A percentile compares a stretch with the other conserved stretches of the same genome.
These are phyloP conservation scores for Prionace glauca DNA, from an alignment of 2,797 vertebrate genomes.

Conservation along the genomic window DNA sequence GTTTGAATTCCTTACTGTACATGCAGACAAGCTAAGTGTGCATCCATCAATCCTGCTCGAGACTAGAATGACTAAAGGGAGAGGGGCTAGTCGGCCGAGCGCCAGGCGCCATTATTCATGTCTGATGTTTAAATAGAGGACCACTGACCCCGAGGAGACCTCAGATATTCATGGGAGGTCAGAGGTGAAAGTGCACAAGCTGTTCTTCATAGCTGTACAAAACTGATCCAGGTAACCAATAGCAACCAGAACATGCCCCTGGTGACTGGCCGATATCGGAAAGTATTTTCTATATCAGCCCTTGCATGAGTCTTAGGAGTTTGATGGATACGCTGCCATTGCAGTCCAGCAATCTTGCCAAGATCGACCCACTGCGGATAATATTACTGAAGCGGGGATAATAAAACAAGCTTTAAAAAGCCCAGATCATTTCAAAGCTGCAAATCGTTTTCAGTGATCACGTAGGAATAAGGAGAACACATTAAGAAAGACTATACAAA, in stretches of 20 bases:
- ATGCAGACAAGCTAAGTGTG: constrained; percentile 52
- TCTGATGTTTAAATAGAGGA: constrained; percentile 56
- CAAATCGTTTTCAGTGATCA: background rate
- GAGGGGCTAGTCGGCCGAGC: constrained; percentile 50
- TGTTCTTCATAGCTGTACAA: constrained; percentile 57
- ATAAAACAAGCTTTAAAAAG: background rate
- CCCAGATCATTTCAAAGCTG: background rate
- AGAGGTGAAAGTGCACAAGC: constrained; percentile 59
- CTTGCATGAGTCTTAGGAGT: constrained; percentile 43
- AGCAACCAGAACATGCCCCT: constrained; percentile 53
- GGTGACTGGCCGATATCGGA: constrained; percentile 48
- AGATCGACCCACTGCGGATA: background rate
- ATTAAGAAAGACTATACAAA: background rate
- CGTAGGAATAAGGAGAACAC: background rate
- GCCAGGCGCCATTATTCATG: constrained; percentile 57
- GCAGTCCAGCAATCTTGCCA: constrained; percentile 15
- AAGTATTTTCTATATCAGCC: constrained; percentile 50
- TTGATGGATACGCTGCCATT: constrained; percentile 32
- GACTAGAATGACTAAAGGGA: constrained; percentile 50
- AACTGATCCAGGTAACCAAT: constrained; percentile 55
- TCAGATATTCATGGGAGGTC: constrained; percentile 51
- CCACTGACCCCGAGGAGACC: constrained; percentile 58
- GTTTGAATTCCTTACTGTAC: constrained; percentile 50
- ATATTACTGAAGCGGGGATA: background rate
- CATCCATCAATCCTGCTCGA: constrained; percentile 51